phyloP scores from a whole-genome alignment of 2,888 invertebrate species.

The Autographa gamma region DNA sequence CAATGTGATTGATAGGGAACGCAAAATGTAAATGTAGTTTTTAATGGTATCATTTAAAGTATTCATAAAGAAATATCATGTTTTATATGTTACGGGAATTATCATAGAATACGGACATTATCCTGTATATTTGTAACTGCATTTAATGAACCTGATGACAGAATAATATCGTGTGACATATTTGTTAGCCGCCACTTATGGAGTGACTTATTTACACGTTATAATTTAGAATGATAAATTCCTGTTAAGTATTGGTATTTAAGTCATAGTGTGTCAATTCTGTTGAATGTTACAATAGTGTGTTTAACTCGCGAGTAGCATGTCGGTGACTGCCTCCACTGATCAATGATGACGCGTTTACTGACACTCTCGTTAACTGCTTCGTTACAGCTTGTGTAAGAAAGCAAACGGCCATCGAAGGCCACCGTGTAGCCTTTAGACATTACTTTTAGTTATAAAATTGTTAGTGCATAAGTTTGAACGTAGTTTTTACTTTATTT shows the following conservation, averaged over 20 bases:
- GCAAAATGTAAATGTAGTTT: background rate
- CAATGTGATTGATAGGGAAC: background rate
- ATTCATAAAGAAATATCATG: background rate
- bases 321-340: slow-evolving; percentile 10
- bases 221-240: no score
- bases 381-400: background rate
- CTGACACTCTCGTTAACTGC: background rate
- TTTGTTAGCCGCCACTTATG: no score
- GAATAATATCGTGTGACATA: no score
- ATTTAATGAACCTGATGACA: slow-evolving; percentile 6
- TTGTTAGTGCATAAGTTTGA: slow-evolving; percentile 58
- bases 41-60: background rate
- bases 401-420: background rate
- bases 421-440: slow-evolving; percentile 43
- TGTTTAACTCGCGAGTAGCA: slow-evolving; percentile 20
- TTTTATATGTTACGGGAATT: background rate
- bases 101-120: background rate
- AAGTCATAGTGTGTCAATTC: background rate
- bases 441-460: slow-evolving; percentile 51
- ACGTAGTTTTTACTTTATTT: slow-evolving; percentile 46
- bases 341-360: slow-evolving; percentile 15
- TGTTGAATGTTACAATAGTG: background rate
- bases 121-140: background rate
- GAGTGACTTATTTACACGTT: no score
- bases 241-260: background rate